Evolutionary conservation across 2,113 vertebrate genomes (phyloP), one percentile per base, ranked within the genome.

Genomic region (Thomomys bottae): DNA sequence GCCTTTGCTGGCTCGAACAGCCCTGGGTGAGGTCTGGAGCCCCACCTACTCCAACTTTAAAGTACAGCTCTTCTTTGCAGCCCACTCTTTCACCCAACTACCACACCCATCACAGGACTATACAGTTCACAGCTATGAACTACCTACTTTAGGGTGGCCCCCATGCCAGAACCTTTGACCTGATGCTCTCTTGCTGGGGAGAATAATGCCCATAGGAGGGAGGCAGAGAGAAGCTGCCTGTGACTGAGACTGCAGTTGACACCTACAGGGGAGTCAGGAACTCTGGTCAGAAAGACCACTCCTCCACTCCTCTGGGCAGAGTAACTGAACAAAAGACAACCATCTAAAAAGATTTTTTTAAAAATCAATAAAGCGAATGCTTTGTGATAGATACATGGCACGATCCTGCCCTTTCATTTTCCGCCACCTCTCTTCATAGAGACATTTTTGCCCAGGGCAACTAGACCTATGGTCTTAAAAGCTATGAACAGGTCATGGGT

Each of bases 1-100:
- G 5, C 28, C 26, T 21, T 18, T 14, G 21, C 30, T 14, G 32
- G 57, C 30, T 57, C 38, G 3, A 63, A 82, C 75, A 45, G 4
- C 23, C 61, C n/a, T 1, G 6, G 3, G 8, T 21, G 17, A 30
- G 21, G 18, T 42, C 10, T 8, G 18, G 6, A 2, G 20, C 23
- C 30, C 12, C 9, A 2, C 15, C 20, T 6, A 12, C 5, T 26
- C 12, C 32, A 23, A 7, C 12, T 72, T 64, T 30, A 0, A 11
- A 34, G 8, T 3, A 0, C 0, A 24, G 30, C 6, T n/a, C 5
- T 34, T 72, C 32, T 11, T 5, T 5, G 14, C 1, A 15, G 28
- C 79, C 77, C 34, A 36, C n/a, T n/a, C 26, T 11, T 17, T 59
- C 1, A 11, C 8, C 32, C 20, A 40, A 5, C 34, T 9, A 28